These are phyloP conservation scores for Formica exsecta DNA, from an alignment of 1,140 invertebrate genomes.

Conservation along the genomic window DNA sequence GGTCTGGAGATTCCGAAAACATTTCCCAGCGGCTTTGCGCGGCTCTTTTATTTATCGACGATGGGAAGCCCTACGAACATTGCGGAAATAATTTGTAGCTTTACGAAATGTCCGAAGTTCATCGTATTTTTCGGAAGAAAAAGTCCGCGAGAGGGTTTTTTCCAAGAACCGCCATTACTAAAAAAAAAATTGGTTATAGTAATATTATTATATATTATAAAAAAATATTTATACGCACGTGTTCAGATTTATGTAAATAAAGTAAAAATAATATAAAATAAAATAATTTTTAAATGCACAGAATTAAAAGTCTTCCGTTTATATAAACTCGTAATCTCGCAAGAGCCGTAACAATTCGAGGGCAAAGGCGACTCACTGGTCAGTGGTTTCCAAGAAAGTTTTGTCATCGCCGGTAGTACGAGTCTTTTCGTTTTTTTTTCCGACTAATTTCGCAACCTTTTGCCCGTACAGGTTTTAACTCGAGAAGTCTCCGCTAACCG, in stretches of 20 bases:
- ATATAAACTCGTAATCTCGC: background rate
- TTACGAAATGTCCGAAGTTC: background rate
- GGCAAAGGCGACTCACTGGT: constrained; percentile 43
- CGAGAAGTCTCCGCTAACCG: constrained; percentile 30
- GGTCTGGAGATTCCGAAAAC: constrained; percentile 42
- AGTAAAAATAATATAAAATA: too few relatives aligned
- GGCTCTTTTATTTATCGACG: constrained; percentile 36
- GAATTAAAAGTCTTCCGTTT: constrained; percentile 5
- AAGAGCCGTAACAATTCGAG: background rate
- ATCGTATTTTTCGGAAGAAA: constrained; percentile 7
- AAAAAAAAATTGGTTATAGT: background rate
- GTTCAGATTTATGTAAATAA: too few relatives aligned
- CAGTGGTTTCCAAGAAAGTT: constrained; percentile 63
- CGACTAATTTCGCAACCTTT: constrained; percentile 52
- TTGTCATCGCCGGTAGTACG: constrained; percentile 48
- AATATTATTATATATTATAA: background rate
- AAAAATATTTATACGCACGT: too few relatives aligned
- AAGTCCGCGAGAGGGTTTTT: background rate
- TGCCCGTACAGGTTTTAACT: constrained; percentile 35
- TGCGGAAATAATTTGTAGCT: constrained; percentile 48
- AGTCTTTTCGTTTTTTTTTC: constrained; percentile 33
- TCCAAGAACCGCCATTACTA: background rate
- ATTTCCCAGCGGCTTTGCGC: background rate
- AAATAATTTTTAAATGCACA: too few relatives aligned
- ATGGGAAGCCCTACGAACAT: background rate